A percentile compares a stretch with the other conserved stretches of the same genome.
Evolutionary conservation across 2,888 invertebrate genomes (phyloP).

Genomic region (Heterodera filipjevi): DNA sequence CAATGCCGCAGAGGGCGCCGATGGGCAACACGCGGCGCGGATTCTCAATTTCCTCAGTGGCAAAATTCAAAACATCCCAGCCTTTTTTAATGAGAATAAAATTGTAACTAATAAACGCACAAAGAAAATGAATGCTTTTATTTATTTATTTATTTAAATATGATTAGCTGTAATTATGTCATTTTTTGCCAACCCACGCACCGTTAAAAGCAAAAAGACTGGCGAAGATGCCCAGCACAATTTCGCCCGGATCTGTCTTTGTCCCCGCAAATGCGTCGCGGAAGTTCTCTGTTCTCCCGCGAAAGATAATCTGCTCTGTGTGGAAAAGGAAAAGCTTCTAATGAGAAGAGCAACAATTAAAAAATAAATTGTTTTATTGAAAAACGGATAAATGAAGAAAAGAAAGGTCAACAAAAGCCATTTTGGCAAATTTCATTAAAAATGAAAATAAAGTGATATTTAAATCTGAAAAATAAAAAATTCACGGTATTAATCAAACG

Average conservation of each 20-base stretch:
- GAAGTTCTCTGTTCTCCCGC: conserved; percentile 12
- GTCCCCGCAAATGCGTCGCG: conserved; percentile 44
- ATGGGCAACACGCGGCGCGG: conserved; percentile 57
- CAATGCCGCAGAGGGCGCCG: conserved; percentile 54
- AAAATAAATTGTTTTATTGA: too few species aligned
- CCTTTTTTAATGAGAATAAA: conserved; percentile 32
- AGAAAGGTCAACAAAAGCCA: too few species aligned
- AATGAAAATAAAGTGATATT: too few species aligned
- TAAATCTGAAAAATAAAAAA: too few species aligned
- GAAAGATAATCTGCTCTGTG: not conserved
- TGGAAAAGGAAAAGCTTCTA: conserved; percentile 21
- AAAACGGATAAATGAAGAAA: too few species aligned
- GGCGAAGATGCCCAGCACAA: conserved; percentile 51
- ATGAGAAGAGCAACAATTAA: not conserved
- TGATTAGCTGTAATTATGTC: not conserved
- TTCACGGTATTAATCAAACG: too few species aligned
- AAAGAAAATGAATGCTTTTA: not conserved
- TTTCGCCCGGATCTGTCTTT: conserved; percentile 48
- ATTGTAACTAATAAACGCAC: not conserved
- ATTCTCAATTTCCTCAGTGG: conserved; percentile 58
- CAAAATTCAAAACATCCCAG: conserved; percentile 61
- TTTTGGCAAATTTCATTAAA: too few species aligned
- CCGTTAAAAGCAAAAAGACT: conserved; percentile 61
- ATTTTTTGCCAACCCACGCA: not conserved
- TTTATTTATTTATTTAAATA: too few species aligned